Conservation (phyloP, 1,140 invertebrate genomes). For the Aradophagus sp. region DNA sequence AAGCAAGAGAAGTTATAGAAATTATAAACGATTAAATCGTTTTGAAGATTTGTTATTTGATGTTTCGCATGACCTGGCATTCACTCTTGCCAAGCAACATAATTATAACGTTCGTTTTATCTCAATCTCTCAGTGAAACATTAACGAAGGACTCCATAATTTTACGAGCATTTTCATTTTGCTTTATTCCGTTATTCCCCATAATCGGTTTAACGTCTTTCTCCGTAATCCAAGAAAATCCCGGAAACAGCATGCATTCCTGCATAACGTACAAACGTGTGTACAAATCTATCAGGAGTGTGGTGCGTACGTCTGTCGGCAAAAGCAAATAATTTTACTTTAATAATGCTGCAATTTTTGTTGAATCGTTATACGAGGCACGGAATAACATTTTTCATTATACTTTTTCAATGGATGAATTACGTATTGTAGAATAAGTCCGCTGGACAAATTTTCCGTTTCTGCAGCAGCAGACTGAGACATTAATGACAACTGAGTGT, state of each 20-base stretch:
- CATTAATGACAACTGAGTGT: conserved; percentile 16
- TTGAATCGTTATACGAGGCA: conserved; percentile 16
- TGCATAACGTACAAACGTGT: conserved; percentile 44
- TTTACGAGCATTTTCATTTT: conserved; percentile 49
- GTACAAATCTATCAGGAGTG: conserved; percentile 38
- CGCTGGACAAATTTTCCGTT: conserved; percentile 22
- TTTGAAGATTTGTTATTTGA: conserved; percentile 5
- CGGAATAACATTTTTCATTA: conserved; percentile 32
- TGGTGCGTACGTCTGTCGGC: conserved; percentile 25
- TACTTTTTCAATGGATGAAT: conserved; percentile 23
- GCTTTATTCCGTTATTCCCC: conserved; percentile 41
- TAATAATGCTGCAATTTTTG: conserved; percentile 32
- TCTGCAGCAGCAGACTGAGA: conserved; percentile 2
- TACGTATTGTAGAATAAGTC: conserved; percentile 12
- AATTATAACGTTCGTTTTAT: conserved; percentile 43
- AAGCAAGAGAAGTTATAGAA: conserved; percentile 5
- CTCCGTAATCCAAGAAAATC: conserved; percentile 45
- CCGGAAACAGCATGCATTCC: conserved; percentile 46
- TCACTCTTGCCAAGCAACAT: conserved; percentile 27
- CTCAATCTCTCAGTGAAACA: conserved; percentile 23
- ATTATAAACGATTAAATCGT: conserved; percentile 12
- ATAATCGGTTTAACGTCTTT: conserved; percentile 51
- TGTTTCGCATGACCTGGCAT: conserved; percentile 4
- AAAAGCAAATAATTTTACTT: conserved; percentile 42
- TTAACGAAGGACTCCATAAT: conserved; percentile 41